Evolutionary conservation across 1,140 invertebrate species (phyloP).

Genomic region (Cydia splendana): DNA sequence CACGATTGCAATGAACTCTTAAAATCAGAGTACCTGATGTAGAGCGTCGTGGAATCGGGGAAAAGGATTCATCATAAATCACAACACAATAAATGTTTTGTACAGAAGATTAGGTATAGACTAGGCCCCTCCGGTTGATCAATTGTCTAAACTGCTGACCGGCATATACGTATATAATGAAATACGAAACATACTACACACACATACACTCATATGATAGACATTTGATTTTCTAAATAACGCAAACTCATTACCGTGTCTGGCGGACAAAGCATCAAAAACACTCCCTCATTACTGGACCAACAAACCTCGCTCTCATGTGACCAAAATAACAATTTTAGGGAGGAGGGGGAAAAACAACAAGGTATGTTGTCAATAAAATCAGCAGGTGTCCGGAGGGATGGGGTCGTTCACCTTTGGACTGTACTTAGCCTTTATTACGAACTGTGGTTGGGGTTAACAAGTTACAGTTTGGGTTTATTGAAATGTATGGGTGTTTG

Average conservation of each 20-base stretch:
- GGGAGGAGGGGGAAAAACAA: slow-evolving; percentile 53
- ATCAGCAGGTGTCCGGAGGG: slow-evolving; percentile 67
- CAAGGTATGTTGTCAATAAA: slow-evolving; percentile 68
- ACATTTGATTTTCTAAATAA: not conserved
- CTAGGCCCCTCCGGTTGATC: too few relatives aligned
- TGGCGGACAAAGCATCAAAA: slow-evolving; percentile 11
- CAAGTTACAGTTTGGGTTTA: slow-evolving; percentile 8
- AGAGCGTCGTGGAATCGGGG: too few relatives aligned
- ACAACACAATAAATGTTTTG: too few relatives aligned
- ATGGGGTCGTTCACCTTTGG: slow-evolving; percentile 60
- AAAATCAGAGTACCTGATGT: too few relatives aligned
- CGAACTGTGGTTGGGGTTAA: slow-evolving; percentile 46
- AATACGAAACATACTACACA: too few relatives aligned
- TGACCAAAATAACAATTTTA: slow-evolving; percentile 42
- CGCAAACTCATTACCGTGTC: not conserved
- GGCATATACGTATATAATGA: too few relatives aligned
- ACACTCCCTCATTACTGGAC: slow-evolving; percentile 27
- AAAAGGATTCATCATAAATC: too few relatives aligned
- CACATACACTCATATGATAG: too few relatives aligned
- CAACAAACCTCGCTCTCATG: slow-evolving; percentile 19
- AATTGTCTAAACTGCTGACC: too few relatives aligned
- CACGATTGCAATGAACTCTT: too few relatives aligned
- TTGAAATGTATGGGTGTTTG: slow-evolving; percentile 39
- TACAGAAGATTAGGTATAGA: too few relatives aligned
- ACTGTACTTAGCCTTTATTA: slow-evolving; percentile 53